These are phyloP conservation scores for Hyaena hyaena DNA, from an alignment of 2,113 vertebrate genomes.

Conservation along the genomic window DNA sequence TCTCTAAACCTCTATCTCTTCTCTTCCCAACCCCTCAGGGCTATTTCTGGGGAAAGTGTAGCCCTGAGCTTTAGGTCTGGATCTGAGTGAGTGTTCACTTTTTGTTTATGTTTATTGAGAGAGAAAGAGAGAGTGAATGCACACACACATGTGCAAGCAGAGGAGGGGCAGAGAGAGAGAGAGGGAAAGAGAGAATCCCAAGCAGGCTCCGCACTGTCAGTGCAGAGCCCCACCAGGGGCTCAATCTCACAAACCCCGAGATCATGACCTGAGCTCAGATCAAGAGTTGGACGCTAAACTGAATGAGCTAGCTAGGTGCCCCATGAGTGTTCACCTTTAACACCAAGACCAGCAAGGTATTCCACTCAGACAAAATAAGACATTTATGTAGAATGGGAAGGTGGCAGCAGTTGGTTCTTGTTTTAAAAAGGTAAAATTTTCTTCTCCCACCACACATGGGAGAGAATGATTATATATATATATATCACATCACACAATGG, in stretches of 20 bases:
- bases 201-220: no score
- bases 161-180: no score
- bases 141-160: no score
- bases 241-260: no score
- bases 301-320: no score
- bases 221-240: no score
- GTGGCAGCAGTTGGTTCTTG: neutral
- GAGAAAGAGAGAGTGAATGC: no score
- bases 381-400: neutral
- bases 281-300: no score
- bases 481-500: neutral
- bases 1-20: neutral
- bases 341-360: neutral
- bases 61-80: neutral
- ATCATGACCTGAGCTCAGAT: no score
- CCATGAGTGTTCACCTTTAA: neutral
- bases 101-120: neutral
- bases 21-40: neutral
- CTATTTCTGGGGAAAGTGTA: neutral
- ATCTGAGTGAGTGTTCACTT: neutral
- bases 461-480: neutral
- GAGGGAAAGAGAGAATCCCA: no score
- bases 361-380: neutral
- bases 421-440: slow-evolving; percentile 39
- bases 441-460: neutral